Conservation (phyloP, 2,888 invertebrate genomes). For the Hypsopygia costalis region DNA sequence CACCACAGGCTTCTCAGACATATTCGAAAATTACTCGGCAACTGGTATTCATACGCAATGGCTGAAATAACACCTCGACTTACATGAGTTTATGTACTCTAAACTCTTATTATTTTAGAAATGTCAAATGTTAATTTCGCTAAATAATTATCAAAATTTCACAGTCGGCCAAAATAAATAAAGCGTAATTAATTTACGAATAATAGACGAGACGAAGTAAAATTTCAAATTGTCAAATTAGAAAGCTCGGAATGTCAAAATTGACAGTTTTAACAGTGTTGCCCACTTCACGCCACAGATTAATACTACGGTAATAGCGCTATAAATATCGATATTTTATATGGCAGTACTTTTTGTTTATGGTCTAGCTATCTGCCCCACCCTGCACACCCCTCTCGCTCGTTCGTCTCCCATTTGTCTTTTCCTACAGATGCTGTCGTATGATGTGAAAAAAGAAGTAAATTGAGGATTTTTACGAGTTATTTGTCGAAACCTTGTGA, state of each 20-base stretch:
- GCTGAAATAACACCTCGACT: too few relatives aligned
- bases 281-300: too few relatives aligned
- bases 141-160: too few relatives aligned
- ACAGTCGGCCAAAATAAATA: background rate
- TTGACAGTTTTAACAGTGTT: too few relatives aligned
- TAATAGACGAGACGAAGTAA: background rate
- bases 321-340: background rate
- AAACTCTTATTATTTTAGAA: too few relatives aligned
- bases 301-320: too few relatives aligned
- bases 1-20: conserved; percentile 64
- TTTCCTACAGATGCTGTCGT: conserved; percentile 37
- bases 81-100: too few relatives aligned
- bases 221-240: background rate
- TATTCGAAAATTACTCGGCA: conserved; percentile 17
- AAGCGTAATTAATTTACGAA: background rate
- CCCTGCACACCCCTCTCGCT: conserved; percentile 39
- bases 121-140: too few relatives aligned
- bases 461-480: conserved; percentile 48
- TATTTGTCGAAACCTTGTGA: conserved; percentile 37
- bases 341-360: conserved; percentile 3
- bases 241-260: too few relatives aligned
- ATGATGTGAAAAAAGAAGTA: conserved; percentile 54
- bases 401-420: conserved; percentile 56
- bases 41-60: too few relatives aligned
- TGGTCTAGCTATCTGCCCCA: conserved; percentile 30